Evolutionary conservation across 2,113 vertebrate genomes (phyloP), one percentile per base, ranked within the genome.

Genomic region (Apistogramma diplotaenia): DNA sequence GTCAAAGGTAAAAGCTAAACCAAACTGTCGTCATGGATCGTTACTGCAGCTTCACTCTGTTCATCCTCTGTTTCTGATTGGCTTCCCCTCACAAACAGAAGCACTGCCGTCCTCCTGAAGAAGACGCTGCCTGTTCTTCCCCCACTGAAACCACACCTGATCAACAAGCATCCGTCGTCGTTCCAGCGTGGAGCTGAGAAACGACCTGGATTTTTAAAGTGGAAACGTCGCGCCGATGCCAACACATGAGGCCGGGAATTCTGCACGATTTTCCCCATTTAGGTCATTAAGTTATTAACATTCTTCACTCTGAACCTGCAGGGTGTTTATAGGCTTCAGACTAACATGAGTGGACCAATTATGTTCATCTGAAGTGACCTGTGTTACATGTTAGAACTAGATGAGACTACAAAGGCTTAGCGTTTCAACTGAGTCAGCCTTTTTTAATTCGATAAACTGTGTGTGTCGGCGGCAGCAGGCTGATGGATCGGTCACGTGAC

Each of bases 281-380:
- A 70, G 9, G 62, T 29, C 19, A 46, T 67, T 29, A 51, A 29
- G 18, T 49, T 13, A 70, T 13, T 51, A 70, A 31, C 0, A 70
- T 70, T 70, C 18, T 51, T 51, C 31, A 51, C 18, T 0, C 18
- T 31, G 25, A 51, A 70, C 25, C 11, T 49, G 29, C 49, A 9
- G 16, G 31, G 19, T 51, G 65, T 51, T 51, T 51, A 19, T 0
- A 1, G 11, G 23, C 40, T 67, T 16, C 12, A 27, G 19, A 49
- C 62, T 12, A 49, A 29, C 62, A 67, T 0, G 2, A 46, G 16
- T 67, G 40, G 15, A 49, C 62, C 13, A 67, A 27, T 67, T 27
- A 29, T 0, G 43, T 4, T 43, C 10, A 25, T 46, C 0, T 29
- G 29, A 46, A 67, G 23, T 19, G 23, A 49, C 49, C 46, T 67